Base-by-base conservation (phyloP, 2,888 invertebrate species). In the Drymonia ruficornis region DNA sequence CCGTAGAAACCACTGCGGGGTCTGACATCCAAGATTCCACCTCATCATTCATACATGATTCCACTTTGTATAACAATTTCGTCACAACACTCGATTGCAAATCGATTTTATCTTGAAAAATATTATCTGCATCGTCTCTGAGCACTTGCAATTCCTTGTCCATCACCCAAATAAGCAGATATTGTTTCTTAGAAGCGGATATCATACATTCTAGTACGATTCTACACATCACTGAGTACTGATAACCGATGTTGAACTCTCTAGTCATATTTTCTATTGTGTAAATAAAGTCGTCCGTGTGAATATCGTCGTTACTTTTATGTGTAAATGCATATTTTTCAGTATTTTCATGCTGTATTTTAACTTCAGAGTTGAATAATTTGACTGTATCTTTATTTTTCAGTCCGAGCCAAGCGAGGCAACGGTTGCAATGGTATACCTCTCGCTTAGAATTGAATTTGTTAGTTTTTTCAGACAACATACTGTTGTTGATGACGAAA, bases 131-230 rank as follows among this genome's bases (percentile, higher is more conserved):
- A 40, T 58, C 80, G 46, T 86, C 85, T 56, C 84, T 82, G 13
- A 93, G 72, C 13, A 95, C 85, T 74, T 94, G 89, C 13, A 95
- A 78, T 56, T 94, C 91, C 67, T 93, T 94, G 70, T 95, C 95
- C 80, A 95, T 90, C 1, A 95, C 83, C 94, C 95, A 95, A 45
- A 95, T 80, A 2, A 95, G 78, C 28, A 95, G 61, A 74, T 90
- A 94, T 65, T 94, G 92, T 52, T 84, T 92, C 36, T 88, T 84
- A 16, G 77, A 70, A 0, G 87, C 73, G 0, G 91, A 84, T 52
- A 90, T 70, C 31, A 84, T 82, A 67, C 93, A 93, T 78, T 89
- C 91, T 34, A 95, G 73, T 29, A 95, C 80, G 40, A 95, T 81
- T 81, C 94, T 94, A 68, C 93, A 89, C 78, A 93, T 89, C 9